A percentile compares a stretch with the other conserved stretches of the same genome.
These are phyloP conservation scores for Umimayanthus chanpuru DNA, from an alignment of 92 coral and sea anemone species.

Conservation along the genomic window DNA sequence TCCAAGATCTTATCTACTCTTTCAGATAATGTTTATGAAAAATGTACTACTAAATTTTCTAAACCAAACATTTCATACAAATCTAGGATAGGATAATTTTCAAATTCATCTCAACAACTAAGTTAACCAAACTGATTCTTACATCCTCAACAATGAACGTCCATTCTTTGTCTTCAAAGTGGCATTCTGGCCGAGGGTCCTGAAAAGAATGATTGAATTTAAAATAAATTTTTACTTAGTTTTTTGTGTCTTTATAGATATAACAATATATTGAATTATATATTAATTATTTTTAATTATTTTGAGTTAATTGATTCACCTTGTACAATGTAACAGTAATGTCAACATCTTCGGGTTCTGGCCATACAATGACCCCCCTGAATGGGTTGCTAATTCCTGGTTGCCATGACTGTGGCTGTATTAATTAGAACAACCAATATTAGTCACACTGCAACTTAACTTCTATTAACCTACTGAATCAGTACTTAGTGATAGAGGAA, in stretches of 20 bases:
- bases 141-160: constrained; percentile 96
- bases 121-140: constrained; percentile 33
- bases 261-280: not conserved
- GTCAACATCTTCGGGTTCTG: constrained; percentile 92
- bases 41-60: too few species aligned
- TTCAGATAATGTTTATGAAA: too few species aligned
- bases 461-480: not conserved
- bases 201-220: constrained; percentile 1
- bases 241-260: not conserved
- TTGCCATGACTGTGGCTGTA: constrained; percentile 87
- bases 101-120: not conserved
- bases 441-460: too few species aligned
- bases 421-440: not conserved
- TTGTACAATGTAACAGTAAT: constrained; percentile 92
- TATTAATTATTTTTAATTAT: not conserved
- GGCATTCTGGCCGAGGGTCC: constrained; percentile 94
- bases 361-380: constrained; percentile 97
- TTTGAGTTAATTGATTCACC: constrained; percentile 45
- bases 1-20: too few species aligned
- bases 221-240: too few species aligned
- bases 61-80: too few species aligned
- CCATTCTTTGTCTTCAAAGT: constrained; percentile 97
- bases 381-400: constrained; percentile 95
- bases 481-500: not conserved
- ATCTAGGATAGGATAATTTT: too few species aligned